Base-by-base conservation (phyloP, 2,888 invertebrate genomes). In the Mactromeris polynyma region DNA sequence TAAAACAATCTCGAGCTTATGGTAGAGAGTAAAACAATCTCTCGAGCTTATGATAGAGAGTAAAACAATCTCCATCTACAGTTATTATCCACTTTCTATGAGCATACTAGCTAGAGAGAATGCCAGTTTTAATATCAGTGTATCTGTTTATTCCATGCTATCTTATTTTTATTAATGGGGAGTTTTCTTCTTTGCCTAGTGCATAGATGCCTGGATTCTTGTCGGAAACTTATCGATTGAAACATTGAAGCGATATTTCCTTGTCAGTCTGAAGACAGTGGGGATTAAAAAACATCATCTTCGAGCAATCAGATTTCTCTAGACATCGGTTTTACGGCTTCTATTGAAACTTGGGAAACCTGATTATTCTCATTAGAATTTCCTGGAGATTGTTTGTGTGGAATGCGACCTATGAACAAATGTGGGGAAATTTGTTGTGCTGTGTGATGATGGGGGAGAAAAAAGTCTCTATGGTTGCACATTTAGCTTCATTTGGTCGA, bases 291-390 rank as follows among this genome's bases (percentile, higher is more conserved):
- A 64, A 26, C 6, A 64, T 64, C 26, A 64, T 64, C 58, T 64
- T 9, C n/a, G 26, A 64, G 58, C 58, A 64, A 64, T 64, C 58
- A 64, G 58, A 64, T 64, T 26, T 64, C 58, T 64, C 58, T 64
- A 64, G 58, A 64, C n/a, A 11, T 64, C 26, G 26, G 58, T 64
- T 64, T 26, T 64, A 26, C 26, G 58, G 58, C 58, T 64, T 64
- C 58, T 64, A 64, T 3, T n/a, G 58, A 26, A 64, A 26, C 58
- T 64, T 7, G n/a, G 58, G 58, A 64, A 64, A 26, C 58, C 58
- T 64, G 58, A 64, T 64, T 64, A 64, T 26, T 64, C 58, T 64
- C 58, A 64, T 64, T 64, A 26, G 58, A 26, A 1, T 64, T 64
- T 64, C 26, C 26, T 64, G n/a, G 58, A 64, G n/a, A 64, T 58